These are phyloP conservation scores for Dromas ardeola DNA, from an alignment of 2,113 vertebrate species.

Conservation along the genomic window DNA sequence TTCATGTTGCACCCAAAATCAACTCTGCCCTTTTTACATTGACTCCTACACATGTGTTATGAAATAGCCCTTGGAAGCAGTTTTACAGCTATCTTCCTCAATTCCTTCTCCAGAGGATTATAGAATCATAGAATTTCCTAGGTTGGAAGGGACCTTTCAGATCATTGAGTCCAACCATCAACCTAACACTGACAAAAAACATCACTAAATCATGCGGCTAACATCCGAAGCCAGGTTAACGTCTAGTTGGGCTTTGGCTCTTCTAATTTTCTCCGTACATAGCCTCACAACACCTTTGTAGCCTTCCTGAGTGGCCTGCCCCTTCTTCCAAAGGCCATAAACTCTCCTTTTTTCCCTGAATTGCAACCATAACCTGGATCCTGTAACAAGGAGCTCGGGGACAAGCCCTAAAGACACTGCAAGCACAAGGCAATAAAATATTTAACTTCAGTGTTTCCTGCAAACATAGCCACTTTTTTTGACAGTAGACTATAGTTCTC, in stretches of 20 bases:
- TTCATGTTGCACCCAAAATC: background rate
- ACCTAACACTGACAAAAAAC: too few relatives aligned
- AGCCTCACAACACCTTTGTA: too few relatives aligned
- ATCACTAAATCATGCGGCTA: too few relatives aligned
- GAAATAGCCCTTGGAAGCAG: background rate
- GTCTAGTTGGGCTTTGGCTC: too few relatives aligned
- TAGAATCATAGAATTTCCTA: too few relatives aligned
- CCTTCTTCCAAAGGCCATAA: too few relatives aligned
- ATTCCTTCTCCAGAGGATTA: background rate
- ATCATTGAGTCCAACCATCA: too few relatives aligned
- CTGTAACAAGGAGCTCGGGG: background rate
- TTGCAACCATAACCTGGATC: background rate
- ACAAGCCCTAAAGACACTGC: background rate
- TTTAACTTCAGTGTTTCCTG: background rate
- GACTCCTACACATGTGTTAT: background rate
- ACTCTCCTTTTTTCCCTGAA: too few relatives aligned
- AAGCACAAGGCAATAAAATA: background rate
- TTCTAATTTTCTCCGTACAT: too few relatives aligned
- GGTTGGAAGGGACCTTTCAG: too few relatives aligned
- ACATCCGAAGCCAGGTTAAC: too few relatives aligned
- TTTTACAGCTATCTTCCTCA: background rate
- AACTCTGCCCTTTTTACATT: background rate
- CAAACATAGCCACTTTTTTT: background rate
- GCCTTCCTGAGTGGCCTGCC: too few relatives aligned
- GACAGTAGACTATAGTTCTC: background rate